These are phyloP conservation scores for Baryphthengus martii DNA, from an alignment of 2,113 vertebrate genomes.

Conservation along the genomic window DNA sequence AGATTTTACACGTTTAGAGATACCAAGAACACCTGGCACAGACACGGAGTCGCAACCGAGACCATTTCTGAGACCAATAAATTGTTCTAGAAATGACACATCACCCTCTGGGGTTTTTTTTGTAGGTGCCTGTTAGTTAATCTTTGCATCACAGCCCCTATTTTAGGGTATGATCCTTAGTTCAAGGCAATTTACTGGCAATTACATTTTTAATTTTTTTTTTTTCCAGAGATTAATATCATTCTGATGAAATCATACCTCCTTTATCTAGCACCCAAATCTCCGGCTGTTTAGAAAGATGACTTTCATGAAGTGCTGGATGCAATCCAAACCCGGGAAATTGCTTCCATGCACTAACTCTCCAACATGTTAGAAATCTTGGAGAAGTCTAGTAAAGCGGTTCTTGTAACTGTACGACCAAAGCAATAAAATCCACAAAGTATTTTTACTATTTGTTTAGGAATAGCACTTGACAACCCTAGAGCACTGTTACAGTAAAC, in stretches of 20 bases:
- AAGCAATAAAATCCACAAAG: slow-evolving; percentile 29
- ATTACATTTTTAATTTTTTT: neutral
- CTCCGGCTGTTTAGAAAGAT: neutral
- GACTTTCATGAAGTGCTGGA: neutral
- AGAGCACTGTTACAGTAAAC: neutral
- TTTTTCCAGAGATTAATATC: neutral
- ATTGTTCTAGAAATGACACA: neutral
- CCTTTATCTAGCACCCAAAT: neutral
- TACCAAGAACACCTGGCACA: neutral
- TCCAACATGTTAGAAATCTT: neutral
- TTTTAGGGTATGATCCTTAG: neutral
- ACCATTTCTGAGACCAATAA: neutral
- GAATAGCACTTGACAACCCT: neutral
- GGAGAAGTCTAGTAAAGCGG: neutral
- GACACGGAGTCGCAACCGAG: neutral
- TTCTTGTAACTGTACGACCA: neutral
- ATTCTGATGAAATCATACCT: neutral
- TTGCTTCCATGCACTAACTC: neutral
- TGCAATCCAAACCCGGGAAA: neutral
- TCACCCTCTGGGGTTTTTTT: neutral
- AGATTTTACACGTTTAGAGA: neutral
- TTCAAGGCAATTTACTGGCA: neutral
- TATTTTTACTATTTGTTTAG: slow-evolving; percentile 38
- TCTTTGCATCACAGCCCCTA: neutral
- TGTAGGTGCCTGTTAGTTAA: neutral